Base-by-base conservation (phyloP, 2,797 vertebrate species). In the Chelonia mydas region DNA sequence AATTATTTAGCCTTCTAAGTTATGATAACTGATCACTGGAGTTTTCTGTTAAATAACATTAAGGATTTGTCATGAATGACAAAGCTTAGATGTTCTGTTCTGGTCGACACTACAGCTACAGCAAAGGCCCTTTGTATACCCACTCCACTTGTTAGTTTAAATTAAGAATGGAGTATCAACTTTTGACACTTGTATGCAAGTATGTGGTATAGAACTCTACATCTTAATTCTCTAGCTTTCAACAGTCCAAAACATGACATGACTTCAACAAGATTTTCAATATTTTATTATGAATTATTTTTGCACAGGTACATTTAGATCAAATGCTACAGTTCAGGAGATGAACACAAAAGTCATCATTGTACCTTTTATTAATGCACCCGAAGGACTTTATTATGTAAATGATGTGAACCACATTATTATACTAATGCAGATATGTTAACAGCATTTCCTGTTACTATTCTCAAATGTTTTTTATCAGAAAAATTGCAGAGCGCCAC, bases 311-410 rank as follows among this genome's bases (percentile, higher is more conserved):
- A 13, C 15, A 59, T 28, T 50, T 84, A 41, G 23, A 79, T 23
- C n/a, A 45, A 81, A 10, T 54, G 68, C 8, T 21, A 2, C 11
- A 88, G 31, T 53, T 3, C 61, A 84, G 50, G 19, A 85, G 27
- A 31, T 31, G 9, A 61, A 27, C 0, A 0, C 10, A 19, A 23
- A n/a, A 88, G 7, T 41, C 6, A n/a, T 9, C 28, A 61, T 5
- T 3, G 49, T 4, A 28, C 1, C 1, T 72, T 76, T 53, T 6
- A 76, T 1, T 19, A 50, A 25, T 0, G 0, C 21, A 59, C 2
- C 31, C 76, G 17, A 79, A 90, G 45, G 27, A 49, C 3, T 79
- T 89, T 1, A 17, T 31, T 61, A 12, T 5, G 19, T 12, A 91
- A 83, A 84, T 41, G 0, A 2, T 7, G 10, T 41, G 17, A 91